A percentile compares a stretch with the other conserved stretches of the same genome.
Evolutionary conservation across 1,140 invertebrate genomes (phyloP).

Genomic region (Sycobia sp.): DNA sequence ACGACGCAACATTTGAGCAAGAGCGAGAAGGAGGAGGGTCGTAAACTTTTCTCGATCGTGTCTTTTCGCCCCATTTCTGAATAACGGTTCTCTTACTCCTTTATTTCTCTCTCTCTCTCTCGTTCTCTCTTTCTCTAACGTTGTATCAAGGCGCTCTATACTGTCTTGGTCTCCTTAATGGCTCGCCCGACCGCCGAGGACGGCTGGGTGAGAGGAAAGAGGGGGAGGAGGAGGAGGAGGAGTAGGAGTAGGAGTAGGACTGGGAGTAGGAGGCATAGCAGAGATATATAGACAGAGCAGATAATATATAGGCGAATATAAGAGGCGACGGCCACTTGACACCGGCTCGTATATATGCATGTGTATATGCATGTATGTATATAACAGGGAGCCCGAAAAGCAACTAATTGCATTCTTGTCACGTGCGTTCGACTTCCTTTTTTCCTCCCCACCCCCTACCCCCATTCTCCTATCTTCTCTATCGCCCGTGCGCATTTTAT

Average conservation of each 20-base stretch:
- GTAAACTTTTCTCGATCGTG: slow-evolving; percentile 16
- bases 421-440: slow-evolving; percentile 12
- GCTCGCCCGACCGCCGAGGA: not conserved
- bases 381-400: slow-evolving; percentile 9
- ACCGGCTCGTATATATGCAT: too few species aligned
- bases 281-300: too few species aligned
- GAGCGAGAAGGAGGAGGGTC: slow-evolving; percentile 2
- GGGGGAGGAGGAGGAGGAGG: not conserved
- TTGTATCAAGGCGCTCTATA: too few species aligned
- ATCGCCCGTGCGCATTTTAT: not conserved
- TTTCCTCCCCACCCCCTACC: not conserved
- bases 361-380: too few species aligned
- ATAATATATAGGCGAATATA: slow-evolving; percentile 24
- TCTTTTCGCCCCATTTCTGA: slow-evolving; percentile 24
- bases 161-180: slow-evolving; percentile 4
- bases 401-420: slow-evolving; percentile 21
- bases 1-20: too few species aligned
- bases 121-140: not conserved
- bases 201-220: slow-evolving; percentile 12
- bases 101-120: slow-evolving; percentile 2
- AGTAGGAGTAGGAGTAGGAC: too few species aligned
- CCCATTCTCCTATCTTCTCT: not conserved
- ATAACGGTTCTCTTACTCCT: slow-evolving; percentile 29
- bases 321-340: not conserved
- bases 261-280: too few species aligned